phyloP scores from a whole-genome alignment of 1,140 invertebrate species.

The Aphaenogaster rudis region DNA sequence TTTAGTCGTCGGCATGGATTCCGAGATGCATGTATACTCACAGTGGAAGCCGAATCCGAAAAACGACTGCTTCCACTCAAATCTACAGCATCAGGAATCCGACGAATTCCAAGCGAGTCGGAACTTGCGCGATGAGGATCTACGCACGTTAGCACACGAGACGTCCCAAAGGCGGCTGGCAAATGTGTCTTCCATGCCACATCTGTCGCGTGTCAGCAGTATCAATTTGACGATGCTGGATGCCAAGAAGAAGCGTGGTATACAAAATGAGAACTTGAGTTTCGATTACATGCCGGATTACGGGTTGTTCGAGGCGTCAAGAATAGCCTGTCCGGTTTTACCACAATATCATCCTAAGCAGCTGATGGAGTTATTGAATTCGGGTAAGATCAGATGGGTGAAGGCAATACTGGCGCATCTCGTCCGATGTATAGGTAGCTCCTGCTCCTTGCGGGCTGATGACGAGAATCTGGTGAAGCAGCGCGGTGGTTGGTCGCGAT shows the following conservation, averaged over 20 bases:
- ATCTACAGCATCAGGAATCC: constrained; percentile 86
- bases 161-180: constrained; percentile 90
- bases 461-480: constrained; percentile 88
- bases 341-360: constrained; percentile 99
- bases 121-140: constrained; percentile 93
- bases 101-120: constrained; percentile 91
- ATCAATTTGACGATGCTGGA: constrained; percentile 93
- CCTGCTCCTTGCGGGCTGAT: constrained; percentile 88
- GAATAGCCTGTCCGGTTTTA: constrained; percentile 98
- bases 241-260: constrained; percentile 90
- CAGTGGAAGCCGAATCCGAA: constrained; percentile 96
- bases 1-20: constrained; percentile 99
- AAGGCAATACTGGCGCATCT: constrained; percentile 99
- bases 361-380: constrained; percentile 99
- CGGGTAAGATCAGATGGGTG: constrained; percentile 98
- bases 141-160: constrained; percentile 91
- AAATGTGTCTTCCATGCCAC: constrained; percentile 92
- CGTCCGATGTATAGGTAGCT: constrained; percentile 93
- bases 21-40: constrained; percentile 99
- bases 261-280: constrained; percentile 88
- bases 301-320: constrained; percentile 98
- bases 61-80: constrained; percentile 85
- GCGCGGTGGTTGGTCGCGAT: constrained; percentile 91
- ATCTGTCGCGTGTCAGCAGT: constrained; percentile 93
- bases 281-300: constrained; percentile 96